Base-by-base conservation (phyloP, 1,140 invertebrate genomes). In the Dysdera silvatica region DNA sequence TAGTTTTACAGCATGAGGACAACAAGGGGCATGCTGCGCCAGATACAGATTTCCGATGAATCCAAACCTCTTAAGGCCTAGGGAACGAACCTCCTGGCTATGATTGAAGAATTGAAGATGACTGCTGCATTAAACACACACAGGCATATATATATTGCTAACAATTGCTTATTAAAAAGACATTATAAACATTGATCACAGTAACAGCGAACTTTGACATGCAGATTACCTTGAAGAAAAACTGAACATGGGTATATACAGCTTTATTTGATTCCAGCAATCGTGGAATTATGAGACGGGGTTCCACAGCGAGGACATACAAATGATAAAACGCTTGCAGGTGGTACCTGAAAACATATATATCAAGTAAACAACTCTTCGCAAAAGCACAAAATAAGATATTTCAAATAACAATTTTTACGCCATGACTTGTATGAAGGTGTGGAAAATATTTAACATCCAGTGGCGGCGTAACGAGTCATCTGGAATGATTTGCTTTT, bases 291-390 rank as follows among this genome's bases (percentile, higher is more conserved):
- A 98, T 78, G 8, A 97, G 75, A 20, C 95, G 78, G 0, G 90
- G 87, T 74, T 98, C 90, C 10, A 87, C 86, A 2, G 94, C 94
- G 53, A 98, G 74, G 10, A 97, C 93, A 75, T 98, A 98, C 16
- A 98, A 77, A 78, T 98, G 95, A 31, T 95, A 79, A 67, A 98
- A 85, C 0, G 95, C 94, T 83, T 98, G 94, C 54, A 97, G 78
- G 77, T 96, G 92, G 75, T 95, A 95, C 58, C 87, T 89, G 71
- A 5, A 77, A 77, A 45, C 10, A 49, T 28, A 28, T 28, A 35
- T 33, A 12, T 57, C n/a, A n/a, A n/a, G n/a, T n/a, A n/a, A n/a
- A n/a, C n/a, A n/a, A n/a, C n/a, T n/a, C n/a, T n/a, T n/a, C n/a
- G n/a, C n/a, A n/a, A n/a, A n/a, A n/a, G n/a, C n/a, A n/a, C n/a